A percentile compares a stretch with the other conserved stretches of the same genome.
phyloP scores from a whole-genome alignment of 2,797 vertebrate species.

The Scarus forsteni region DNA sequence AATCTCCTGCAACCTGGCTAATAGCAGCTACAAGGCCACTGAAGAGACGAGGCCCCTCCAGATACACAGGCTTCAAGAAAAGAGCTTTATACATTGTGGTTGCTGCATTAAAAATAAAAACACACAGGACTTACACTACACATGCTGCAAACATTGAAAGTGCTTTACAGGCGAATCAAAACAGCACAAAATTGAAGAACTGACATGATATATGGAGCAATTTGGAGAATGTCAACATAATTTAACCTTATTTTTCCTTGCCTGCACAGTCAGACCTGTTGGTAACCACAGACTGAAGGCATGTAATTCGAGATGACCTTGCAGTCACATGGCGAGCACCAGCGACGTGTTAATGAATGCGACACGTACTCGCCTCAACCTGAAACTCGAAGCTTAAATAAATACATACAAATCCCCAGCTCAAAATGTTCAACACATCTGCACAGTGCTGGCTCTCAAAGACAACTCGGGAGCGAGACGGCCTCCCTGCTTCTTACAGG shows the following conservation, averaged over 20 bases:
- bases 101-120: conserved; percentile 15
- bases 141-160: not conserved
- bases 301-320: conserved; percentile 65
- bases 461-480: conserved; percentile 25
- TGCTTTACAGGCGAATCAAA: not conserved
- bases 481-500: conserved; percentile 48
- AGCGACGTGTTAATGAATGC: conserved; percentile 75
- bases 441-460: conserved; percentile 50
- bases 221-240: conserved; percentile 14
- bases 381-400: conserved; percentile 74
- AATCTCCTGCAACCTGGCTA: conserved; percentile 76
- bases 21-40: conserved; percentile 55
- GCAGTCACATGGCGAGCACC: conserved; percentile 54
- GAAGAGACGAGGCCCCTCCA: conserved; percentile 47
- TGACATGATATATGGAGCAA: conserved; percentile 19
- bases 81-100: conserved; percentile 6
- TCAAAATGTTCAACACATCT: conserved; percentile 46
- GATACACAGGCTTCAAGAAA: conserved; percentile 26
- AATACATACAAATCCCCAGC: conserved; percentile 74
- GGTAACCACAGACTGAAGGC: conserved; percentile 37
- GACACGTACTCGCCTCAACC: conserved; percentile 59
- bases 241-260: conserved; percentile 9
- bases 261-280: conserved; percentile 38
- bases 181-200: not conserved
- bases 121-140: not conserved